These are phyloP conservation scores for Minunthozetes semirufus DNA, from an alignment of 2,888 invertebrate species.

Conservation along the genomic window DNA sequence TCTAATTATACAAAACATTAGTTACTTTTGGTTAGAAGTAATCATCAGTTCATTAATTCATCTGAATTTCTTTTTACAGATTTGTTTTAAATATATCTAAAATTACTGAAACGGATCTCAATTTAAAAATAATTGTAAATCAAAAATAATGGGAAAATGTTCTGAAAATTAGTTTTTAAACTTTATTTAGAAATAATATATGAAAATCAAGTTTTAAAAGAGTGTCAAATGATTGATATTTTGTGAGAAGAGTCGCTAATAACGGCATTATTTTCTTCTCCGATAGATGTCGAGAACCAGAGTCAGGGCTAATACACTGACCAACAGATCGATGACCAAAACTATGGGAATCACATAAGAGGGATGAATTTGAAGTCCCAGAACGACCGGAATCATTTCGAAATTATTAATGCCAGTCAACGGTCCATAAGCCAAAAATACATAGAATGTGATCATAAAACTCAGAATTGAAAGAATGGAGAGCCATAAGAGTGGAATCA, in stretches of 20 bases:
- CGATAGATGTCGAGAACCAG: neutral
- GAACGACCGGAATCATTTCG: neutral
- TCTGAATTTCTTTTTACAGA: no score
- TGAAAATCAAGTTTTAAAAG: no score
- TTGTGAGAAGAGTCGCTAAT: neutral
- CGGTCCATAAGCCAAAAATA: neutral
- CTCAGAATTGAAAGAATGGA: neutral
- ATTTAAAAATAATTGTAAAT: no score
- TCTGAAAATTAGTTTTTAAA: no score
- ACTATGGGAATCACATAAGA: neutral
- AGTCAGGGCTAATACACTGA: neutral
- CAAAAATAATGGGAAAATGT: no score
- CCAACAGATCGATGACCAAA: neutral
- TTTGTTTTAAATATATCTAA: no score
- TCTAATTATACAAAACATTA: no score
- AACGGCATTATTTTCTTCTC: neutral
- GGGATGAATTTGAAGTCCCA: neutral
- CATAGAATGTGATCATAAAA: neutral
- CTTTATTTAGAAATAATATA: no score
- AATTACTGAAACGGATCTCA: no score
- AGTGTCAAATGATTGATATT: neutral
- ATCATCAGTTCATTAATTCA: no score
- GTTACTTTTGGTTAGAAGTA: no score
- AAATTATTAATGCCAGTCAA: slow-evolving; percentile 19
- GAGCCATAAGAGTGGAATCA: neutral